A percentile compares a stretch with the other conserved stretches of the same genome.
Conservation (phyloP, 2,113 vertebrate genomes). For the Pollachius pollachius region DNA sequence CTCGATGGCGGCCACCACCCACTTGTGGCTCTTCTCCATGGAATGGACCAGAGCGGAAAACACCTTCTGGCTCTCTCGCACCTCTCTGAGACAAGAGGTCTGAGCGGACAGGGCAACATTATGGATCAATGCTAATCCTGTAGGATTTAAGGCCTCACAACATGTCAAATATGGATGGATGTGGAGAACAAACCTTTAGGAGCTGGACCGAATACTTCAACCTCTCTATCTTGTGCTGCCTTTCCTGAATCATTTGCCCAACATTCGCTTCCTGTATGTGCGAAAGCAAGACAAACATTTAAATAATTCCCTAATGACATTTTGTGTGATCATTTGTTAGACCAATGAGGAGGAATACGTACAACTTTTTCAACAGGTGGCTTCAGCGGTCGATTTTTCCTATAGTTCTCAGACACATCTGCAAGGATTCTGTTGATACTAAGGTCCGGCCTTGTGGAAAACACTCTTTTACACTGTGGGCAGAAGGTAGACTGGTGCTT, state of each 20-base stretch:
- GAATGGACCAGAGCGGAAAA: slow-evolving; percentile 64
- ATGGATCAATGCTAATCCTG: neutral
- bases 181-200: slow-evolving; percentile 57
- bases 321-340: neutral
- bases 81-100: slow-evolving; percentile 70
- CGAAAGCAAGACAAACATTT: slow-evolving; percentile 1
- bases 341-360: slow-evolving; percentile 6
- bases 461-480: slow-evolving; percentile 64
- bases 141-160: neutral
- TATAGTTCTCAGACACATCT: slow-evolving; percentile 68
- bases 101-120: slow-evolving; percentile 31
- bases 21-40: slow-evolving; percentile 72
- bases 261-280: slow-evolving; percentile 51
- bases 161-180: neutral
- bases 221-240: slow-evolving; percentile 66
- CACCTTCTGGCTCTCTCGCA: slow-evolving; percentile 70
- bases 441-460: slow-evolving; percentile 59
- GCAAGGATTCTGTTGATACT: slow-evolving; percentile 70
- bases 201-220: slow-evolving; percentile 64
- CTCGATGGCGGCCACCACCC: slow-evolving; percentile 61
- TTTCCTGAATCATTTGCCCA: slow-evolving; percentile 69
- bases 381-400: slow-evolving; percentile 49
- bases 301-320: too few species aligned
- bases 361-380: slow-evolving; percentile 53
- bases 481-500: slow-evolving; percentile 63